Base-by-base conservation (phyloP, 1,140 invertebrate species). In the Atta cephalotes region DNA sequence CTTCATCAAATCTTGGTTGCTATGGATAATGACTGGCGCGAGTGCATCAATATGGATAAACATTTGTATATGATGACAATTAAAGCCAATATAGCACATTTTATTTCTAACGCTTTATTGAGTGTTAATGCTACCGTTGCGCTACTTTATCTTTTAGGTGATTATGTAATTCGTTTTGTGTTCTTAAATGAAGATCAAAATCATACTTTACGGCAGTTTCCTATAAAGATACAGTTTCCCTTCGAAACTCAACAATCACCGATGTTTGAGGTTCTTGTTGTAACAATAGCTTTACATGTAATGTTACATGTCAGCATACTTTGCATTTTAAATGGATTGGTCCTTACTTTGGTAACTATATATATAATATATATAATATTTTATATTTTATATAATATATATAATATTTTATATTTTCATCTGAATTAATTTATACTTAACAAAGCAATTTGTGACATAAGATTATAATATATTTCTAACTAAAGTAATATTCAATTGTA, bases 311-410 rank as follows among this genome's bases (percentile, higher is more conserved):
- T 21, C 3, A 35, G 5, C 6, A 39, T 12, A 0, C 12, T 79
- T 4, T 51, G 2, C 25, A 53, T 4, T 51, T 16, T 80, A 21
- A 66, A 60, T 21, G 35, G 56, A 65, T 53, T 66, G 0, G 53
- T 80, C 21, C 9, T 80, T 35, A 65, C 60, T 79, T 53, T 81
- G 79, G 79, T 81, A 81, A 58, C 14, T 77, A 14, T 51, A 49
- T 18, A 35, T 35, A 35, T 65, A 5, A 63, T 6, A 25, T 25
- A 25, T 25, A 0, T 25, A 25, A 25, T 25, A 25, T 25, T 25
- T 6, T 35, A 60, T 31, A 77, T 58, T 51, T 58, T 21, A 51
- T 58, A 58, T 65, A 5, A 63, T 6, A 25, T 25, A 25, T 25
- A 25, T 25, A 25, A 25, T 25, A 25, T 25, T 25, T 6, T 35